A percentile compares a stretch with the other conserved stretches of the same genome.
These are phyloP conservation scores for Cistogaster globosa DNA, from an alignment of 2,888 invertebrate species.

Conservation along the genomic window DNA sequence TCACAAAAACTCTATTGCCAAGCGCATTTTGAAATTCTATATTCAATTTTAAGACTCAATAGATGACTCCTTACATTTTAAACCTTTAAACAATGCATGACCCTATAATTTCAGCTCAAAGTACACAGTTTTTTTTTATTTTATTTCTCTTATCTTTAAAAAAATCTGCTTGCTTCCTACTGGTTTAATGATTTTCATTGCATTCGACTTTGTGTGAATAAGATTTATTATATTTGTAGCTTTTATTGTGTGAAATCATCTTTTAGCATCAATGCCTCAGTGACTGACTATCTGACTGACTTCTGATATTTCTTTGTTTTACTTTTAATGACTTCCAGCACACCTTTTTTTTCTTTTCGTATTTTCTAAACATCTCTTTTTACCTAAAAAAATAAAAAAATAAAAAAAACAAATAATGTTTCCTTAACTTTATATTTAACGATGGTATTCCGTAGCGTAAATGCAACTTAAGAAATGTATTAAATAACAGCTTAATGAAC, in stretches of 20 bases:
- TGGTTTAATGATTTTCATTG: slow-evolving; percentile 7
- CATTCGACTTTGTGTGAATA: slow-evolving; percentile 30
- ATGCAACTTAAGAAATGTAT: slow-evolving; percentile 52
- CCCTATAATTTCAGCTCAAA: too few species aligned
- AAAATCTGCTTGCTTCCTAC: slow-evolving; percentile 2
- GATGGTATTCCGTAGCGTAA: slow-evolving; percentile 33
- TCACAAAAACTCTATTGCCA: too few species aligned
- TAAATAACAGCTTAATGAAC: slow-evolving; percentile 57
- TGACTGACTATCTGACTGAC: slow-evolving; percentile 24
- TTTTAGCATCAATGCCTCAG: slow-evolving; percentile 45
- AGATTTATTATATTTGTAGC: slow-evolving; percentile 55
- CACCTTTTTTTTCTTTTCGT: slow-evolving; percentile 25
- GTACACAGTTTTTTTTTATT: not conserved
- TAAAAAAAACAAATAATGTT: slow-evolving; percentile 33
- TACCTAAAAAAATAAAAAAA: slow-evolving; percentile 20
- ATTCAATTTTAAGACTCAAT: too few species aligned
- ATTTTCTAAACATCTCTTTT: slow-evolving; percentile 32
- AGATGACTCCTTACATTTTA: too few species aligned
- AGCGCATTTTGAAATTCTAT: too few species aligned
- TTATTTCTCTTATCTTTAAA: not conserved
- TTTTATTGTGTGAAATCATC: slow-evolving; percentile 53
- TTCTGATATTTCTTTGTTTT: slow-evolving; percentile 53
- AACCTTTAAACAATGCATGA: too few species aligned
- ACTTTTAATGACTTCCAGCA: slow-evolving; percentile 47
- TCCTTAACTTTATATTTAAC: slow-evolving; percentile 47